These are phyloP conservation scores for Drosophila mayaguana DNA, from an alignment of 2,888 invertebrate genomes.

Conservation along the genomic window DNA sequence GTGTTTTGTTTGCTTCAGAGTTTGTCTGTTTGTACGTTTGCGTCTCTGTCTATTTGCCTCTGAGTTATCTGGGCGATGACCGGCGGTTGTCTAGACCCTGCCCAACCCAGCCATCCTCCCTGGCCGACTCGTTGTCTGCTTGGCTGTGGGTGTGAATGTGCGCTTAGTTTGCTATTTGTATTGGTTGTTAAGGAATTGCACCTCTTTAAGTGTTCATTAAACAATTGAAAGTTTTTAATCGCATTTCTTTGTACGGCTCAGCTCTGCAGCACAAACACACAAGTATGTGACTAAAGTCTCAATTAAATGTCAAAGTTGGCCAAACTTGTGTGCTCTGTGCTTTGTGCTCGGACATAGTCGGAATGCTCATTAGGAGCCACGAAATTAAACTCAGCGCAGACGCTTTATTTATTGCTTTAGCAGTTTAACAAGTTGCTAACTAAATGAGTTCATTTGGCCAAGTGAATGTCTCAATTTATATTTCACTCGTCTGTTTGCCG, in stretches of 20 bases:
- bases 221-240: conserved; percentile 74
- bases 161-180: conserved; percentile 41
- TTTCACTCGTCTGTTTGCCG: not conserved
- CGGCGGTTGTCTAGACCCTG: conserved; percentile 60
- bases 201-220: conserved; percentile 75
- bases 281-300: conserved; percentile 1
- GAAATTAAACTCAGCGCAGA: not conserved
- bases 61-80: conserved; percentile 69
- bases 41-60: conserved; percentile 47
- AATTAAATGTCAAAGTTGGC: conserved; percentile 39
- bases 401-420: too few species aligned
- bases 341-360: conserved; percentile 4
- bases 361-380: not conserved
- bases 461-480: not conserved
- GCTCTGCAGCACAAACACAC: not conserved
- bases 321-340: conserved; percentile 4
- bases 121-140: not conserved
- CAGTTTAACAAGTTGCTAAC: not conserved
- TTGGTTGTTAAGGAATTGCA: conserved; percentile 54
- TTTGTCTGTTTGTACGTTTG: conserved; percentile 22
- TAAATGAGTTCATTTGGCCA: not conserved
- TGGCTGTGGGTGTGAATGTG: conserved; percentile 6
- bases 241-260: conserved; percentile 38
- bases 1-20: conserved; percentile 44
- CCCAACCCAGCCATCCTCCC: conserved; percentile 1